Conservation (phyloP, 2,888 invertebrate genomes). For the Agrotis ipsilon region DNA sequence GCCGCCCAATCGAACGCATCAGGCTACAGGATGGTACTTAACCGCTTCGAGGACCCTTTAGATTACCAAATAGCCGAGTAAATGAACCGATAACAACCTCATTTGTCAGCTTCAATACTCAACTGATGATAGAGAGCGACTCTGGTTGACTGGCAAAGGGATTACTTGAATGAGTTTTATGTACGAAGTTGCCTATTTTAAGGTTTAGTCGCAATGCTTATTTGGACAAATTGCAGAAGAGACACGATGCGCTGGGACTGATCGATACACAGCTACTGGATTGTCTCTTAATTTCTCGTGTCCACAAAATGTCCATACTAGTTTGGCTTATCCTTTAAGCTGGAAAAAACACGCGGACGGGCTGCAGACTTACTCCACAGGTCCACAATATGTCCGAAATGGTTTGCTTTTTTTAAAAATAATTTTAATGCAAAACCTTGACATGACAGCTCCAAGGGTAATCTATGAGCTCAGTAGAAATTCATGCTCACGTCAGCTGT, state of each 20-base stretch:
- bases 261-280: too few species aligned
- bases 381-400: too few species aligned
- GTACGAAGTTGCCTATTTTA: background rate
- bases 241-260: too few species aligned
- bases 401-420: slow-evolving; percentile 14
- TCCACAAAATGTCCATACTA: background rate
- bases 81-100: slow-evolving; percentile 26
- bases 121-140: slow-evolving; percentile 12
- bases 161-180: slow-evolving; percentile 10
- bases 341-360: too few species aligned
- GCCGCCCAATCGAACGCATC: too few species aligned
- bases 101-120: slow-evolving; percentile 28
- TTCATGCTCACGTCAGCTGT: slow-evolving; percentile 39
- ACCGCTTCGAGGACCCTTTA: slow-evolving; percentile 12
- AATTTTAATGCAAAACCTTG: slow-evolving; percentile 1
- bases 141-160: slow-evolving; percentile 19
- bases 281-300: too few species aligned
- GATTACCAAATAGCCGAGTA: slow-evolving; percentile 13
- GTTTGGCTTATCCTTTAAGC: too few species aligned
- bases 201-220: background rate
- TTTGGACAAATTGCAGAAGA: background rate
- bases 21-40: background rate
- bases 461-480: slow-evolving; percentile 36
- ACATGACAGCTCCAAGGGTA: slow-evolving; percentile 18
- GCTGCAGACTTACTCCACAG: too few species aligned